phyloP scores from a whole-genome alignment of 2,888 invertebrate species.

The Villa cingulata region DNA sequence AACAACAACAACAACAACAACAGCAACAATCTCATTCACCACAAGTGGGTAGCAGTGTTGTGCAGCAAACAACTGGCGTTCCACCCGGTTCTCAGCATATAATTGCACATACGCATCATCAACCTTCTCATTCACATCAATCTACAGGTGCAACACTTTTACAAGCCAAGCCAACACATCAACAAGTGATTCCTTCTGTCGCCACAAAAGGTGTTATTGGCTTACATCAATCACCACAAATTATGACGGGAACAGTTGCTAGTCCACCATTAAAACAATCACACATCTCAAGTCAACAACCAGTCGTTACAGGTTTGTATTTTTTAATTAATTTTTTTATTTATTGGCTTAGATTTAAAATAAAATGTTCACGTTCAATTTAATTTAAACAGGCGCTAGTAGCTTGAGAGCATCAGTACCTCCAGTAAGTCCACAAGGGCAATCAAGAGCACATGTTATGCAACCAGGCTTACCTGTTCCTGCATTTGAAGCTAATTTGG shows the following conservation, averaged over 20 bases:
- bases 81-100: slow-evolving; percentile 15
- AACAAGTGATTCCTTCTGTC: slow-evolving; percentile 12
- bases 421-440: slow-evolving; percentile 46
- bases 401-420: slow-evolving; percentile 45
- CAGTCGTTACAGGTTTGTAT: slow-evolving; percentile 34
- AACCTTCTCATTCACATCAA: slow-evolving; percentile 30
- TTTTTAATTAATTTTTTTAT: background rate
- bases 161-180: slow-evolving; percentile 17
- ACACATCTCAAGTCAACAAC: slow-evolving; percentile 35
- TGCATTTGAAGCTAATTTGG: slow-evolving; percentile 54
- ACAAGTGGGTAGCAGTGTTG: slow-evolving; percentile 12
- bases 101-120: slow-evolving; percentile 22
- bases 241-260: slow-evolving; percentile 40
- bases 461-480: slow-evolving; percentile 45
- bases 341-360: background rate
- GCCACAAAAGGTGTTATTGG: slow-evolving; percentile 29
- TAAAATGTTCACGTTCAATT: background rate
- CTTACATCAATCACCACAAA: slow-evolving; percentile 32
- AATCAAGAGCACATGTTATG: slow-evolving; percentile 40
- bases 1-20: slow-evolving; percentile 2
- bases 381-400: slow-evolving; percentile 32
- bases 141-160: slow-evolving; percentile 22
- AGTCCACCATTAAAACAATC: slow-evolving; percentile 41
- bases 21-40: too few relatives aligned
- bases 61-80: slow-evolving; percentile 24